phyloP scores from a whole-genome alignment of 2,113 vertebrate genomes.

The Gobiocypris rarus region DNA sequence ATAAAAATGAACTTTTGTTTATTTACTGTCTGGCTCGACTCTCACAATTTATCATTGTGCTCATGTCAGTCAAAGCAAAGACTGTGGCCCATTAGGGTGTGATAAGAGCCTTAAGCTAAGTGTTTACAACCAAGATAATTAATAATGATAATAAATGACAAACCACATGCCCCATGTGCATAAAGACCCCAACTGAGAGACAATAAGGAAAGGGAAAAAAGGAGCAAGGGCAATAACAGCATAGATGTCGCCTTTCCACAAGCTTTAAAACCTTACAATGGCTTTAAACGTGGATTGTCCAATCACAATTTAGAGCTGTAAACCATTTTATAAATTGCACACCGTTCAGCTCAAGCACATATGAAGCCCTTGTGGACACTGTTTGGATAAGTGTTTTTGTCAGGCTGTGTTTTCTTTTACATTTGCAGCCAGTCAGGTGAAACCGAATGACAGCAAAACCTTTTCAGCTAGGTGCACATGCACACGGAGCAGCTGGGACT shows the following conservation, averaged over 20 bases:
- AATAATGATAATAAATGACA: slow-evolving; percentile 41
- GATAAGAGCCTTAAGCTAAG: slow-evolving; percentile 27
- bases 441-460: slow-evolving; percentile 28
- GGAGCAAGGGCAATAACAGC: neutral
- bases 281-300: neutral
- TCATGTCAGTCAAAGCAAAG: slow-evolving; percentile 25
- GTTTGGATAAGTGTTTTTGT: neutral
- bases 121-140: slow-evolving; percentile 43
- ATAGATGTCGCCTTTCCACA: neutral
- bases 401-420: neutral
- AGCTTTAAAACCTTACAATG: neutral
- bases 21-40: slow-evolving; percentile 10
- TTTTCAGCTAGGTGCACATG: slow-evolving; percentile 13
- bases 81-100: neutral
- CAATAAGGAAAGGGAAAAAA: neutral
- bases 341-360: neutral
- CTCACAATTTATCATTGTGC: neutral
- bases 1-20: slow-evolving; percentile 5
- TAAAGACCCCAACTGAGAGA: slow-evolving; percentile 28
- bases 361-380: neutral
- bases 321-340: neutral
- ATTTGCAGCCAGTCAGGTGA: slow-evolving; percentile 38
- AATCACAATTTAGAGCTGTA: neutral
- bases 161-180: slow-evolving; percentile 1
- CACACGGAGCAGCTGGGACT: slow-evolving; percentile 21